phyloP scores from a whole-genome alignment of 2,113 vertebrate species.

The Poecilia latipinna region DNA sequence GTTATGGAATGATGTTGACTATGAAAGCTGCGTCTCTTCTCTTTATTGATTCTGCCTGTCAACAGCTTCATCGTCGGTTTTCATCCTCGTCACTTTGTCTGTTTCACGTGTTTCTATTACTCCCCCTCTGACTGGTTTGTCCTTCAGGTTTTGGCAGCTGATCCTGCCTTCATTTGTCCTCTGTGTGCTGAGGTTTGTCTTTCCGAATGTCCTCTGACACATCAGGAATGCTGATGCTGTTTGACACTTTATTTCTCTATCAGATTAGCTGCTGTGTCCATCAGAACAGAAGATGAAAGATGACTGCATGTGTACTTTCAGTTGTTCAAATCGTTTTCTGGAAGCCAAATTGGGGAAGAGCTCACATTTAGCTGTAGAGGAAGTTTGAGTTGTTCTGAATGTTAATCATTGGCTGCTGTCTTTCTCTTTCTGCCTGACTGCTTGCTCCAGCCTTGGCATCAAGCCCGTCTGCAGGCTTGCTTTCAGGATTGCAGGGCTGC shows the following conservation, averaged over 20 bases:
- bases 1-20: background rate
- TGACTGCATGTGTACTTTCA: background rate
- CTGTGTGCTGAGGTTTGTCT: slow-evolving; percentile 36
- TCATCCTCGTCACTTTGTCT: slow-evolving; percentile 16
- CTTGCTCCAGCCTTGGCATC: slow-evolving; percentile 20
- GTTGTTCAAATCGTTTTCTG: background rate
- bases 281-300: background rate
- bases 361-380: slow-evolving; percentile 25
- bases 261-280: slow-evolving; percentile 5
- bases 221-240: slow-evolving; percentile 41
- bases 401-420: background rate
- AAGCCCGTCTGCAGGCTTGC: slow-evolving; percentile 20
- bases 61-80: background rate
- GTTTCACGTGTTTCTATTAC: background rate
- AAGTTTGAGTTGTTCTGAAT: slow-evolving; percentile 31
- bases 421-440: slow-evolving; percentile 24
- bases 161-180: slow-evolving; percentile 22
- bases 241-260: slow-evolving; percentile 28
- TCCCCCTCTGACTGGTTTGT: slow-evolving; percentile 7
- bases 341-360: slow-evolving; percentile 33
- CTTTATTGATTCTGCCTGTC: background rate
- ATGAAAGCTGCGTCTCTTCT: background rate
- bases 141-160: slow-evolving; percentile 10
- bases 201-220: slow-evolving; percentile 28
- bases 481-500: slow-evolving; percentile 33